A percentile compares a stretch with the other conserved stretches of the same genome.
phyloP scores from a whole-genome alignment of 2,113 vertebrate species.

The Pygoscelis antarcticus region DNA sequence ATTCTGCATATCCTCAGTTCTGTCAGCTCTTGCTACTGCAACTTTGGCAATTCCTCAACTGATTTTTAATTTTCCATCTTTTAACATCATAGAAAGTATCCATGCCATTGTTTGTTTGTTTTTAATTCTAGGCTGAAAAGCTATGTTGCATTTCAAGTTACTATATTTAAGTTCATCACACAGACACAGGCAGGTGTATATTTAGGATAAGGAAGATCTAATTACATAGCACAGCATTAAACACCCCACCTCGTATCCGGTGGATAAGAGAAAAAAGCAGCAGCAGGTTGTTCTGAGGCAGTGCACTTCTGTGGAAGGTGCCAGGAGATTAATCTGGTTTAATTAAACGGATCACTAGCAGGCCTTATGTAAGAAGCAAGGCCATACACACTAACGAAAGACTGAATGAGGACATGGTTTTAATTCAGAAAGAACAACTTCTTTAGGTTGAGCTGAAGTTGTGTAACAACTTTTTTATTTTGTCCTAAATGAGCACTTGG shows the following conservation, averaged over 20 bases:
- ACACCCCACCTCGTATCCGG: background rate
- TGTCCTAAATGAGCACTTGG: background rate
- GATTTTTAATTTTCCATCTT: background rate
- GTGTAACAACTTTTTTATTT: background rate
- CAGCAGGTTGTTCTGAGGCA: background rate
- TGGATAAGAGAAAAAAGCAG: background rate
- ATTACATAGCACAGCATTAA: background rate
- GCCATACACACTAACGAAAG: background rate
- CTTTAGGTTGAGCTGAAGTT: background rate
- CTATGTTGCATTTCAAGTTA: background rate
- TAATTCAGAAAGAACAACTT: background rate
- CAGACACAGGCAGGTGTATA: background rate
- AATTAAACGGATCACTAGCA: background rate
- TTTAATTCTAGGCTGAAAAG: background rate
- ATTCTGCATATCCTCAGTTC: background rate
- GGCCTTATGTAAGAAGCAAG: background rate
- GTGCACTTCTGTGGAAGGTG: background rate
- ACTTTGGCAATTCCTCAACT: background rate
- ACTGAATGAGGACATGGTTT: background rate
- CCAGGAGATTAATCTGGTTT: background rate
- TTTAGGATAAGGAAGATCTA: background rate
- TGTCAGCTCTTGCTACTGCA: background rate
- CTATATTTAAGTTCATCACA: background rate
- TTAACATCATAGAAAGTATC: background rate
- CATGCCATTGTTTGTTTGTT: fast-evolving